Evolutionary conservation across 2,113 vertebrate species (phyloP).

Genomic region (Epinephelus moara): DNA sequence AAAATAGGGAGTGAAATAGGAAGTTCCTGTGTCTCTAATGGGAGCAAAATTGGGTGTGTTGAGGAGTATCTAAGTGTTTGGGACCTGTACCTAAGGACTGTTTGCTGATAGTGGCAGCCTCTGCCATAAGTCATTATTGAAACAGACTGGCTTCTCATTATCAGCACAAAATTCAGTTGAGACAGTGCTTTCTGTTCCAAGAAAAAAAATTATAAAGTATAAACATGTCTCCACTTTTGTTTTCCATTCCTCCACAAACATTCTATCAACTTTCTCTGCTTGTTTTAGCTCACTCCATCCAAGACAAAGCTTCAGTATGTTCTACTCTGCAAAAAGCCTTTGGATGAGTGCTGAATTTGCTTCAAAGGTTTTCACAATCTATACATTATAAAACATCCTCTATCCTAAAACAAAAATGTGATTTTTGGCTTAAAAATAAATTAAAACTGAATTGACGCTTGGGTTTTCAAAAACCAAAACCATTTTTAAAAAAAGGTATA

Average conservation of each 20-base stretch:
- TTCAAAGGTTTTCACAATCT: not conserved
- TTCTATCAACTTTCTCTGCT: constrained; percentile 13
- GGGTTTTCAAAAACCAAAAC: not conserved
- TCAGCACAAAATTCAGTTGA: constrained; percentile 59
- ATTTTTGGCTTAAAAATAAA: not conserved
- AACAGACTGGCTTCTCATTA: constrained; percentile 61
- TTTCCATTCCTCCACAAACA: constrained; percentile 19
- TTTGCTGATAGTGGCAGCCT: constrained; percentile 49
- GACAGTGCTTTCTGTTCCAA: constrained; percentile 43
- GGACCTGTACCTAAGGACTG: constrained; percentile 21
- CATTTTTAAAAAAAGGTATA: not conserved
- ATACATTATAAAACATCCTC: not conserved
- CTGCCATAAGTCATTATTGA: constrained; percentile 40
- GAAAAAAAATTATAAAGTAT: not conserved
- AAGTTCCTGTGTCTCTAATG: constrained; percentile 14
- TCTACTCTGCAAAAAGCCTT: not conserved
- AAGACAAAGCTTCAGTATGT: not conserved
- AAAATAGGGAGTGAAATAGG: constrained; percentile 17
- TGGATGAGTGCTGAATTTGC: no score
- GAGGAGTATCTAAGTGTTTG: constrained; percentile 13
- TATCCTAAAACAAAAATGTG: not conserved
- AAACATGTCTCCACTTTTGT: constrained; percentile 23
- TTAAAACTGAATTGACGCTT: not conserved
- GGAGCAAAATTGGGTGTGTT: not conserved
- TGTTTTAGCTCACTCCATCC: not conserved